phyloP scores from a whole-genome alignment of 2,797 vertebrate genomes.

The Takifugu ocellatus region DNA sequence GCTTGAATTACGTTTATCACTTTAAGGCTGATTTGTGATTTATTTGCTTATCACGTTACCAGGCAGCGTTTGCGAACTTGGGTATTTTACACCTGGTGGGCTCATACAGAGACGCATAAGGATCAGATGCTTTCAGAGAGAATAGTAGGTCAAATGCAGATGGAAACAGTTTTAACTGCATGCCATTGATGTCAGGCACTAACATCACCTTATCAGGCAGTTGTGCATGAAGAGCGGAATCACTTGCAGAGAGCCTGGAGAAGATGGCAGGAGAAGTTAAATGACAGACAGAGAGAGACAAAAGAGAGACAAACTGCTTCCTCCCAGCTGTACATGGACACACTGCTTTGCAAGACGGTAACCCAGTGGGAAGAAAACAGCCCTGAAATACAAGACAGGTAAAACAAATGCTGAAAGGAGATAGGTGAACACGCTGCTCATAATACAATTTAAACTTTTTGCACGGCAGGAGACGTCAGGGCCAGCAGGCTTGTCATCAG shows the following conservation, averaged over 20 bases:
- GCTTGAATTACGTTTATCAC: background rate
- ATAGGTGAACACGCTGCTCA: no score
- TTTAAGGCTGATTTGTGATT: background rate
- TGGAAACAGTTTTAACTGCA: conserved; percentile 1
- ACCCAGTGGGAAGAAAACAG: conserved; percentile 74
- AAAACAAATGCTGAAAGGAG: background rate
- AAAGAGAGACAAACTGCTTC: conserved; percentile 55
- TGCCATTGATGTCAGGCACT: background rate
- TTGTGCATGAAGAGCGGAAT: conserved; percentile 72
- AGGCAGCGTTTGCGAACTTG: conserved; percentile 65
- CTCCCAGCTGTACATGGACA: conserved; percentile 43
- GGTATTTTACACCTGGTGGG: conserved; percentile 81
- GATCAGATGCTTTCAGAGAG: conserved; percentile 74
- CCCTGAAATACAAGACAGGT: conserved; percentile 56
- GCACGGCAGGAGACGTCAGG: conserved; percentile 68
- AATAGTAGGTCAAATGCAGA: conserved; percentile 67
- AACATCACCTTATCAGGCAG: conserved; percentile 69
- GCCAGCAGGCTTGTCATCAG: conserved; percentile 65
- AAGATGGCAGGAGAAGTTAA: conserved; percentile 69
- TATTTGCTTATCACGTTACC: conserved; percentile 12
- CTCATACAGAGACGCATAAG: conserved; percentile 58
- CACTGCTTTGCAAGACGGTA: conserved; percentile 65
- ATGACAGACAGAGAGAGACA: conserved; percentile 29
- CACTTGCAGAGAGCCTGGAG: conserved; percentile 70
- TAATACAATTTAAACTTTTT: conserved; percentile 17